A percentile compares a stretch with the other conserved stretches of the same genome.
Conservation (phyloP, 2,797 vertebrate genomes). For the Champsocephalus esox region DNA sequence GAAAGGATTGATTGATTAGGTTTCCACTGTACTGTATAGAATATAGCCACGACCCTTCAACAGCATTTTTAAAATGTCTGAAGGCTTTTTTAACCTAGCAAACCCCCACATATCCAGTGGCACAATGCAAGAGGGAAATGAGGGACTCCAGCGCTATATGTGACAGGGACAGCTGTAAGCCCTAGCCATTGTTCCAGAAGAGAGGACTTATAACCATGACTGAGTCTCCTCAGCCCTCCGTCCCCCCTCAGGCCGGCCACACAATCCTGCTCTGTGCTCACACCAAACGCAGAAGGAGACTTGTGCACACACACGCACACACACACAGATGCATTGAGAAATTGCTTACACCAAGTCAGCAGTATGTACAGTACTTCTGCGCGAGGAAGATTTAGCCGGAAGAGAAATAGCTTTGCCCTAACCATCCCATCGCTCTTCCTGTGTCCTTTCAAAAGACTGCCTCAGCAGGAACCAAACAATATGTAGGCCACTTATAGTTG, state of each 20-base stretch:
- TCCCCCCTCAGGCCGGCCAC: slow-evolving; percentile 38
- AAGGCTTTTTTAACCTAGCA: slow-evolving; percentile 49
- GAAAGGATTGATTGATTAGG: slow-evolving; percentile 17
- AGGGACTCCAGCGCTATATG: slow-evolving; percentile 65
- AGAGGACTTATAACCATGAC: slow-evolving; percentile 76
- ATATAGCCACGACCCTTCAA: slow-evolving; percentile 42
- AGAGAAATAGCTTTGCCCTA: slow-evolving; percentile 74
- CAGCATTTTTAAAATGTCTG: slow-evolving; percentile 67
- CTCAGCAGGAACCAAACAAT: slow-evolving; percentile 76
- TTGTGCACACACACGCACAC: slow-evolving; percentile 13
- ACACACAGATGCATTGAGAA: slow-evolving; percentile 60
- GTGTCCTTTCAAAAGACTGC: slow-evolving; percentile 74
- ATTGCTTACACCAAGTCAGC: slow-evolving; percentile 75
- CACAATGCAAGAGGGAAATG: slow-evolving; percentile 76
- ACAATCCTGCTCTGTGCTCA: slow-evolving; percentile 68
- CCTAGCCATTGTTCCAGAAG: slow-evolving; percentile 80
- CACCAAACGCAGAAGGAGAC: slow-evolving; percentile 33
- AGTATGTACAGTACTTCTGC: slow-evolving; percentile 58
- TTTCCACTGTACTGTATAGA: slow-evolving; percentile 32
- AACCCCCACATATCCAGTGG: slow-evolving; percentile 55
- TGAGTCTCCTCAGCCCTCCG: slow-evolving; percentile 58
- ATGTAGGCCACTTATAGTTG: slow-evolving; percentile 67
- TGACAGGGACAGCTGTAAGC: slow-evolving; percentile 83
- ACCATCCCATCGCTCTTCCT: slow-evolving; percentile 69
- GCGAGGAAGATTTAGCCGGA: slow-evolving; percentile 64